A percentile compares a stretch with the other conserved stretches of the same genome.
Evolutionary conservation across 2,888 invertebrate species (phyloP).

Genomic region (Drosophila pseudotakahashii): DNA sequence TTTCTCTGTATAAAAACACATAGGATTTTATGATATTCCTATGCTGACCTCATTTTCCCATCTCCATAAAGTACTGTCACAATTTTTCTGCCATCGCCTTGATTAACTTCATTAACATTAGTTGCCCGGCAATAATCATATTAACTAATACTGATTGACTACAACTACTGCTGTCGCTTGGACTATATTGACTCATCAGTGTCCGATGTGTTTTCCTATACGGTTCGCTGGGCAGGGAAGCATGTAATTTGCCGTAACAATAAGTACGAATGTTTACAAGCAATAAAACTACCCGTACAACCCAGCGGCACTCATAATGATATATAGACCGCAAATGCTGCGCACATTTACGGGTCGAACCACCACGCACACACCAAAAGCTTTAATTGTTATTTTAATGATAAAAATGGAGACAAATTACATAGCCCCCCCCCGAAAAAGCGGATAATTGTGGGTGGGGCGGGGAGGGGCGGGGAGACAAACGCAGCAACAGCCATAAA

Average conservation of each 20-base stretch:
- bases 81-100: slow-evolving; percentile 12
- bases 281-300: slow-evolving; percentile 66
- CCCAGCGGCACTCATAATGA: slow-evolving; percentile 55
- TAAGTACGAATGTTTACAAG: slow-evolving; percentile 76
- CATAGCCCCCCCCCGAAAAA: slow-evolving; percentile 35
- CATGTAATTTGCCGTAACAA: slow-evolving; percentile 47
- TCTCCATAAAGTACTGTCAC: background rate
- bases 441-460: slow-evolving; percentile 22
- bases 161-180: slow-evolving; percentile 40
- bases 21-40: too few species aligned
- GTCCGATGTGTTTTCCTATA: background rate
- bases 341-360: slow-evolving; percentile 62
- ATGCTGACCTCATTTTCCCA: background rate
- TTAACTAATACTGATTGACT: slow-evolving; percentile 73
- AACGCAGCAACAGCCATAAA: slow-evolving; percentile 54
- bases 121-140: slow-evolving; percentile 54
- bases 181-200: slow-evolving; percentile 37
- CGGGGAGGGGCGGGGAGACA: slow-evolving; percentile 3
- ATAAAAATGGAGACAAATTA: slow-evolving; percentile 79
- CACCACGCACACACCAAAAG: slow-evolving; percentile 48
- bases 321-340: slow-evolving; percentile 70
- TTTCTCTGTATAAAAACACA: too few species aligned
- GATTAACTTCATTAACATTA: slow-evolving; percentile 65
- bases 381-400: slow-evolving; percentile 80
- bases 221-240: slow-evolving; percentile 15